Evolutionary conservation across 2,888 invertebrate genomes (phyloP).

Genomic region (Coenonympha glycerion): DNA sequence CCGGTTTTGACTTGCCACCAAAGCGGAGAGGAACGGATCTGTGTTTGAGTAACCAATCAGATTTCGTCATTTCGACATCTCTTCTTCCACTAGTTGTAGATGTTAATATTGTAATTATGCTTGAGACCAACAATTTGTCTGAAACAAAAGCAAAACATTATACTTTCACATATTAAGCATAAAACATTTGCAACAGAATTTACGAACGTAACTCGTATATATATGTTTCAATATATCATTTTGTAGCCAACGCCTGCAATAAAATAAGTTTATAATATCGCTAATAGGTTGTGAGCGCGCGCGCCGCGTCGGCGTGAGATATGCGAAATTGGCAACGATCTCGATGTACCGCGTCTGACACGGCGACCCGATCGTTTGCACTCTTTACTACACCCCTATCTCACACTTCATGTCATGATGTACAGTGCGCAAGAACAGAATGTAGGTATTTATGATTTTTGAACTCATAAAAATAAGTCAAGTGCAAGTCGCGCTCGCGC

Average conservation of each 20-base stretch:
- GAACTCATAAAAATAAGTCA: too few species aligned
- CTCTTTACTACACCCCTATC: constrained; percentile 71
- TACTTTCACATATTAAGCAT: too few species aligned
- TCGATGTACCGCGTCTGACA: constrained; percentile 56
- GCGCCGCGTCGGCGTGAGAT: constrained; percentile 20
- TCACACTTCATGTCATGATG: constrained; percentile 56
- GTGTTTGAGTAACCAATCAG: too few species aligned
- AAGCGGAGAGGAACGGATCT: too few species aligned
- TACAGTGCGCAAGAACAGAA: constrained; percentile 37
- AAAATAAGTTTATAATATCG: constrained; percentile 24
- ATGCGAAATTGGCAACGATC: constrained; percentile 59
- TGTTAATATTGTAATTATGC: too few species aligned
- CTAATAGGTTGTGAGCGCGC: constrained; percentile 21
- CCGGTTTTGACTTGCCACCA: too few species aligned
- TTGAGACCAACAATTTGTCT: too few species aligned
- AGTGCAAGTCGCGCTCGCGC: too few species aligned
- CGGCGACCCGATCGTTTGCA: constrained; percentile 69
- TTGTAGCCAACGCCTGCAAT: constrained; percentile 9
- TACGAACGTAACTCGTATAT: neutral
- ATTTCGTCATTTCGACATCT: too few species aligned
- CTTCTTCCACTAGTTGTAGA: too few species aligned
- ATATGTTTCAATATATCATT: constrained; percentile 8
- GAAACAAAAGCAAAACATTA: too few species aligned
- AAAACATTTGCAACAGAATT: neutral
- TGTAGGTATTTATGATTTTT: neutral